Base-by-base conservation (phyloP, 2,113 vertebrate genomes). In the Brevimyrus niger region DNA sequence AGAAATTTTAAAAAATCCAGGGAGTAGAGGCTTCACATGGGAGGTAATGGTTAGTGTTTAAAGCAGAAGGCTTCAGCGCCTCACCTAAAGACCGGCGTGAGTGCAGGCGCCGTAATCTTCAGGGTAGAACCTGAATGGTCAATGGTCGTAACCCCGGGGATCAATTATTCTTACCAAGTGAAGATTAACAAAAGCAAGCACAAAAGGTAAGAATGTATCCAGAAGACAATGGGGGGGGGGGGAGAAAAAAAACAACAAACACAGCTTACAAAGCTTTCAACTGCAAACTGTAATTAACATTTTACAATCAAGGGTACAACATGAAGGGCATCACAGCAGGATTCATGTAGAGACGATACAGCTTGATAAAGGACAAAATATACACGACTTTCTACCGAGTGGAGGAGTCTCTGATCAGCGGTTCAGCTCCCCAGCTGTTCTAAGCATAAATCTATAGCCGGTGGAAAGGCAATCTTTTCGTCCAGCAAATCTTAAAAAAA, bases 331-430 rank as follows among this genome's bases (percentile, higher is more conserved):
- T 19, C n/a, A 55, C 50, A 53, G 85, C 85, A 53, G 85, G 27
- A 87, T 87, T 55, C 31, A 87, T 87, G 85, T 87, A 53, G 48
- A 53, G n/a, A 87, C 85, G 21, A 53, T 53, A 87, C 48, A 87
- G 15, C 27, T 87, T 55, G 85, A 50, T 21, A 87, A 86, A 55
- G 47, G 48, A 50, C 85, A 53, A 87, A 35, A 87, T 87, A 38
- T 53, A 55, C 85, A 53, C 1, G 50, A 87, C 48, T 35, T 86
- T 35, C 50, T 53, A 53, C 85, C 50, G 21, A 35, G 85, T 7
- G 85, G 50, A 21, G 3, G 50, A 27, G 19, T 9, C 80, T 19
- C 80, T 19, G 10, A 10, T 42, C 31, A 42, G 31, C 15, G 13
- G 17, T 21, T 51, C 47, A 50, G 11, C 46, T 48, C 23, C 31